Evolutionary conservation across 2,888 invertebrate genomes (phyloP), one percentile per base, ranked within the genome.

Genomic region (Monochamus alternatus): DNA sequence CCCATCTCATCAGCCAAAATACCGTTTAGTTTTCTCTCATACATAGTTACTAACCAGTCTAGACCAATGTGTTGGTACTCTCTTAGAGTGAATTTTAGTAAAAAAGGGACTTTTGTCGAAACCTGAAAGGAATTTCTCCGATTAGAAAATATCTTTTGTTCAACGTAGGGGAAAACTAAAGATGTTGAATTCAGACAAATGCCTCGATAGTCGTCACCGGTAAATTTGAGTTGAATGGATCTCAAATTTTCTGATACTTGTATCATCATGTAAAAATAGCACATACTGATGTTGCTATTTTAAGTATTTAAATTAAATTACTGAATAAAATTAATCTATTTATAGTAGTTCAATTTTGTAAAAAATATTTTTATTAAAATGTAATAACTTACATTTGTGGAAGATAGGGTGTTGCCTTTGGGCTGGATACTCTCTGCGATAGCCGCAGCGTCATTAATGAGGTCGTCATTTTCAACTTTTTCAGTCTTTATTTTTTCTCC

Each of bases 1-100:
- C 98, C 98, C 98, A 98, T 98, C 91, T 98, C 98, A 90, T 98
- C 98, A 12, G 98, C 98, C 73, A 98, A 91, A 87, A 98, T 98
- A 78, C 98, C 98, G 90, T 98, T 99, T 78, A 99, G 91, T 87
- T 96, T 95, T 85, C 97, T 94, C 84, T 98, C 96, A 88, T 96
- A 95, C 96, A 99, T 97, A 10, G 98, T 97, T 72, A 97, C 97
- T 84, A 98, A 91, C 98, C 98, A 98, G 89, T 98, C 98, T 84
- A 98, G 91, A 68, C 98, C 98, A 87, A 98, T 97, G 89, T 98
- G 97, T 90, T 98, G 98, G 90, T 98, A 98, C 90, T 98, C 98
- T 84, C 98, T 93, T 83, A 98, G 90, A 76, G 93, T 90, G 89
- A 97, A 97, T 87, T 96, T 96, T 83, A 99, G 90, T 86, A 99